Evolutionary conservation across 2,888 invertebrate genomes (phyloP).

Genomic region (Microctonus brassicae): DNA sequence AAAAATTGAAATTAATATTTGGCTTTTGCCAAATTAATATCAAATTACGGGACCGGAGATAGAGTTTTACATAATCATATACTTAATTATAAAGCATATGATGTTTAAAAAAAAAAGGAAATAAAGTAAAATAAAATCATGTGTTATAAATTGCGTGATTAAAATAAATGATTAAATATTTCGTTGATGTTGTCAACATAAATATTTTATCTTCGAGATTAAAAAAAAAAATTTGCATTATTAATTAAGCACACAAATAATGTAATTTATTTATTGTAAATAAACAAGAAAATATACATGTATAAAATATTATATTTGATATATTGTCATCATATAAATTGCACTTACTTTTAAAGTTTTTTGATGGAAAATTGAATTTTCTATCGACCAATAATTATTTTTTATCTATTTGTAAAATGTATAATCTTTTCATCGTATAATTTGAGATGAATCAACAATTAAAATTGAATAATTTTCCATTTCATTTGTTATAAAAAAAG

Average conservation of each 20-base stretch:
- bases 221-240: background rate
- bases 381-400: no score
- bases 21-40: slow-evolving; percentile 55
- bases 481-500: no score
- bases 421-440: no score
- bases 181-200: slow-evolving; percentile 10
- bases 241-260: slow-evolving; percentile 48
- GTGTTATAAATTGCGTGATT: slow-evolving; percentile 47
- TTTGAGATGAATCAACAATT: no score
- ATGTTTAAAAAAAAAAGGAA: background rate
- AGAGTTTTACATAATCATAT: slow-evolving; percentile 56
- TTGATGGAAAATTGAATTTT: no score
- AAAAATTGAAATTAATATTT: slow-evolving; percentile 49
- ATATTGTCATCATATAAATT: background rate
- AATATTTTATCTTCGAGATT: background rate
- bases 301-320: background rate
- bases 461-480: no score
- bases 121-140: slow-evolving; percentile 33
- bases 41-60: slow-evolving; percentile 60
- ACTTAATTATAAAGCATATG: slow-evolving; percentile 32
- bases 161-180: slow-evolving; percentile 7
- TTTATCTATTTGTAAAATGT: no score
- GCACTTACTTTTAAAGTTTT: background rate
- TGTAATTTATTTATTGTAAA: slow-evolving; percentile 67
- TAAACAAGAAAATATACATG: slow-evolving; percentile 57